Conservation (phyloP, 2,888 invertebrate genomes). For the Parelbella ahira region DNA sequence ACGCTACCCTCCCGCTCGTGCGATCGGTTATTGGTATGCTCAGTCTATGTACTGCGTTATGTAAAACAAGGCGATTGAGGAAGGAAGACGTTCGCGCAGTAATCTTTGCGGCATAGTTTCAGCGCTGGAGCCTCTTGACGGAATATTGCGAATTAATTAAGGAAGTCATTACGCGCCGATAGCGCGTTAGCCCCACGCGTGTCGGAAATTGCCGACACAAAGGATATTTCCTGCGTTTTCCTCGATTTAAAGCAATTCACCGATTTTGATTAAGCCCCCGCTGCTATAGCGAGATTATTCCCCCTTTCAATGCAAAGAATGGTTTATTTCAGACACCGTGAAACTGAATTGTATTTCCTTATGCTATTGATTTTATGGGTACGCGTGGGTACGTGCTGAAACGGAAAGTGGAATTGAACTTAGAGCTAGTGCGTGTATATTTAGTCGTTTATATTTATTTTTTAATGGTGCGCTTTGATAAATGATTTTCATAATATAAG, state of each 20-base stretch:
- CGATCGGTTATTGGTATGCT: constrained; percentile 43
- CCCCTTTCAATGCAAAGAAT: constrained; percentile 79
- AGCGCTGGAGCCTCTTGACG: constrained; percentile 27
- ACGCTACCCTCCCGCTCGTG: constrained; percentile 46
- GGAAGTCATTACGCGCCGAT: constrained; percentile 79
- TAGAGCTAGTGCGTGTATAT: constrained; percentile 19
- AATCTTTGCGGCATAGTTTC: constrained; percentile 24
- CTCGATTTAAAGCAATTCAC: constrained; percentile 80
- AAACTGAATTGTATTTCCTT: constrained; percentile 77
- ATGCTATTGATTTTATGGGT: constrained; percentile 67
- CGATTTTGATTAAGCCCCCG: constrained; percentile 79
- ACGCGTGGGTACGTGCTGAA: constrained; percentile 26
- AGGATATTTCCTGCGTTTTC: constrained; percentile 80
- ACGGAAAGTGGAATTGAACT: constrained; percentile 41
- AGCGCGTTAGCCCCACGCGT: constrained; percentile 75
- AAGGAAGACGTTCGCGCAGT: constrained; percentile 15
- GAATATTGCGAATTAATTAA: constrained; percentile 78
- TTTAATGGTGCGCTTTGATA: no score
- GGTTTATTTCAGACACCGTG: constrained; percentile 78
- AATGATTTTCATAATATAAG: no score
- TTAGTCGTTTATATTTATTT: constrained; percentile 1
- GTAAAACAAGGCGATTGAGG: constrained; percentile 24
- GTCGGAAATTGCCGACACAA: constrained; percentile 76
- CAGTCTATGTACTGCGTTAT: constrained; percentile 31
- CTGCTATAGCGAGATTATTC: constrained; percentile 76